Conservation (phyloP, 2,797 vertebrate genomes). For the Sylvilagus floridanus region DNA sequence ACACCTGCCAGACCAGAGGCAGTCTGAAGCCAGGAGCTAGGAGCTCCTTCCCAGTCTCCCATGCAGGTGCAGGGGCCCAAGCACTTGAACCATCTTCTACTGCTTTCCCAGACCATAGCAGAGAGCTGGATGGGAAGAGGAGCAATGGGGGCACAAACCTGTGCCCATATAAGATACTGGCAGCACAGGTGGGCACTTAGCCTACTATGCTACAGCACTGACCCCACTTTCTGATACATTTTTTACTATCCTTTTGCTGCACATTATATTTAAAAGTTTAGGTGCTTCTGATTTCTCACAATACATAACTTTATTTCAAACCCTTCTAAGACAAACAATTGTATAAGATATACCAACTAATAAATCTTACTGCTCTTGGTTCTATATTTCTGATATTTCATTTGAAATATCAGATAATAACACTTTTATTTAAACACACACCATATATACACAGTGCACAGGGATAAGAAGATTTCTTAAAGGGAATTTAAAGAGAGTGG, state of each 20-base stretch:
- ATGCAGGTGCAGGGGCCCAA: too few relatives aligned
- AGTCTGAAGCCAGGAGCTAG: too few relatives aligned
- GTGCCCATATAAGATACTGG: too few relatives aligned
- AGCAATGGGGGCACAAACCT: too few relatives aligned
- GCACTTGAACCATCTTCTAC: too few relatives aligned
- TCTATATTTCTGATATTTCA: slow-evolving; percentile 23
- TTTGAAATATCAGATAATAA: slow-evolving; percentile 50
- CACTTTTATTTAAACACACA: not conserved
- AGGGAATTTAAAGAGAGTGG: slow-evolving; percentile 37
- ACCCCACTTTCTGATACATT: not conserved
- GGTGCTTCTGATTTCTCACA: slow-evolving; percentile 22
- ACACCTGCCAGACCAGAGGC: too few relatives aligned
- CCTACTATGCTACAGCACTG: too few relatives aligned
- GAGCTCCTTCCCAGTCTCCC: too few relatives aligned
- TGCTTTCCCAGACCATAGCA: too few relatives aligned
- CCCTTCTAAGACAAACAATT: not conserved
- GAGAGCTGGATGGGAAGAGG: too few relatives aligned
- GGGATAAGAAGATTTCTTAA: not conserved
- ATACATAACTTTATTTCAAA: slow-evolving; percentile 50
- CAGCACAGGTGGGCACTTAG: too few relatives aligned
- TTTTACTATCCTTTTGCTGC: slow-evolving; percentile 13
- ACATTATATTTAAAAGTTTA: slow-evolving; percentile 33
- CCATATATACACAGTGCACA: not conserved
- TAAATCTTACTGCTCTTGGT: slow-evolving; percentile 29
- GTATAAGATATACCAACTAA: not conserved